phyloP scores from a whole-genome alignment of 2,113 vertebrate genomes.

The Lichenostomus cassidix region DNA sequence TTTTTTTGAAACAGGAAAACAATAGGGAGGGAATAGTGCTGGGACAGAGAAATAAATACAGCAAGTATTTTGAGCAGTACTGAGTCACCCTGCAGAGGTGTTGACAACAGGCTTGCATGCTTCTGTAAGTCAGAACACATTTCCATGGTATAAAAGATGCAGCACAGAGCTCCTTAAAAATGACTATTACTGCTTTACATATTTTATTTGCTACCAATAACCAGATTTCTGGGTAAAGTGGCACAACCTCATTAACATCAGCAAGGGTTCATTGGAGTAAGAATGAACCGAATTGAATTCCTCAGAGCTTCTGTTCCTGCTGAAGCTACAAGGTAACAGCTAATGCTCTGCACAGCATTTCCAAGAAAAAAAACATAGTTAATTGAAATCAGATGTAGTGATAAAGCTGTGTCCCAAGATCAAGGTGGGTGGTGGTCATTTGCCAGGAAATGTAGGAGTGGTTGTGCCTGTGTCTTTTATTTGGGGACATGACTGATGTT shows the following conservation, averaged over 20 bases:
- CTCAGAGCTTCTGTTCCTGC: fast-evolving
- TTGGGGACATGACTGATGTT: neutral
- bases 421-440: neutral
- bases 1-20: neutral
- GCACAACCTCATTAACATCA: neutral
- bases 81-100: neutral
- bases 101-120: neutral
- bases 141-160: neutral
- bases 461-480: neutral
- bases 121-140: neutral
- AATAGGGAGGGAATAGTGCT: neutral
- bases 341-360: neutral
- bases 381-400: neutral
- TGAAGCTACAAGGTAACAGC: neutral
- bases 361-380: neutral
- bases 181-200: neutral
- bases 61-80: neutral
- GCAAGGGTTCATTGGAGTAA: neutral
- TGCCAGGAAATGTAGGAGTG: neutral
- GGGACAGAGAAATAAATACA: neutral
- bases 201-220: neutral
- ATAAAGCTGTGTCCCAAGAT: neutral
- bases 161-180: neutral
- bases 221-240: neutral
- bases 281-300: neutral